Evolutionary conservation across 2,797 vertebrate species (phyloP), one percentile per base, ranked within the genome.

Genomic region (Pseudochromis fuscus): DNA sequence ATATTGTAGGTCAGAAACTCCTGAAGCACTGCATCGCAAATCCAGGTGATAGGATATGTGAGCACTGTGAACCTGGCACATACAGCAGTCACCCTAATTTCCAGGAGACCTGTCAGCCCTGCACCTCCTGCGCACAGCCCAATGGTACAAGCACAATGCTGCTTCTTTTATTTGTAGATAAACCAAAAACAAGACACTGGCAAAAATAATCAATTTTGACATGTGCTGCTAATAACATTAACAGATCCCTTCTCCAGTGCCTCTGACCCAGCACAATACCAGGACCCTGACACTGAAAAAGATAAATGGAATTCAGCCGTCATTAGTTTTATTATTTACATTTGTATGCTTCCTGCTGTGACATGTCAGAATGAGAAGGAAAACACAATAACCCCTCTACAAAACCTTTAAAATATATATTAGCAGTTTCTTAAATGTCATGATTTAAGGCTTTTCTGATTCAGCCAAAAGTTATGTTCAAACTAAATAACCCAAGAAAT

Each of bases 11-110:
- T 60, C 7, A 0, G 1, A 0, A 1, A 0, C 0, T 92, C 31
- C 0, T 0, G 12, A 0, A 1, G 0, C 51, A 84, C 59, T 94
- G 94, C 69, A 53, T 0, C 1, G 0, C 0, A 0, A 1, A 0
- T 3, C 1, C 0, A 23, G 0, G 1, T 0, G 0, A 16, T 1
- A 0, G 52, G 2, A 0, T 0, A 3, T 94, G 94, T 25, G 1
- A 6, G 0, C 0, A 0, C 0, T 63, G 65, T 25, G 4, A 0
- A 0, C 0, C 0, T 0, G 46, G 0, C 0, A 27, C 5, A 0
- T 93, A 62, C 83, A 74, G 0, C 27, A 65, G 28, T 67, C 0
- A 67, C 0, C 28, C 82, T 0, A 92, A 58, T 23, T 0, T 0
- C 1, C 5, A 12, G 7, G 0, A 0, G 0, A 0, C 0, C 0